Percentiles rank a stretch among this genome's conserved stretches.
Evolutionary conservation across 2,113 vertebrate genomes (phyloP).

Genomic region (Columba janthina): DNA sequence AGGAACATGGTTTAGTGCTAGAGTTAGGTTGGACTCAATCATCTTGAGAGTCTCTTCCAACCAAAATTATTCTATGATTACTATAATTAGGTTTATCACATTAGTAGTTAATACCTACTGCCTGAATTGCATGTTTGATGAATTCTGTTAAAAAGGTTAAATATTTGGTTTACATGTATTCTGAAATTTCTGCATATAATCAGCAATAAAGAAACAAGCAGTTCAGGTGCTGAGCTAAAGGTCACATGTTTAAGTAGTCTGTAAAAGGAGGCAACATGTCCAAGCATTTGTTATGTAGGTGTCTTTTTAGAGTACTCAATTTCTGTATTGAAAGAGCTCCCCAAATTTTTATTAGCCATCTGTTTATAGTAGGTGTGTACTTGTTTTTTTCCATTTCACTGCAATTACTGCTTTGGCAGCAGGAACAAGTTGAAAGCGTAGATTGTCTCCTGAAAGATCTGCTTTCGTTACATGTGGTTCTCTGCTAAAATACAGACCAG

Average conservation of each 20-base stretch:
- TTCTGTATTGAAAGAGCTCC: constrained; percentile 14
- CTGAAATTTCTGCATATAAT: neutral
- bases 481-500: neutral
- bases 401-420: constrained; percentile 28
- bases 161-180: neutral
- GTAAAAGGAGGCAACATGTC: neutral
- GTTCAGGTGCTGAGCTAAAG: neutral
- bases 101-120: neutral
- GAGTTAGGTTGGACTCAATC: no score
- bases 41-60: no score
- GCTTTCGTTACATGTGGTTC: neutral
- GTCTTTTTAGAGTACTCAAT: constrained; percentile 14
- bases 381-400: neutral
- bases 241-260: neutral
- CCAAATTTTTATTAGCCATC: constrained; percentile 61
- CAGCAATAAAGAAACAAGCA: neutral
- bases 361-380: constrained; percentile 44
- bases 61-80: neutral
- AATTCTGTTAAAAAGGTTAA: neutral
- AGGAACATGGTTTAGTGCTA: no score
- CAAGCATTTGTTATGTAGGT: constrained; percentile 47
- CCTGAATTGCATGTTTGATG: neutral
- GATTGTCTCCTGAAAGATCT: neutral
- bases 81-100: neutral
- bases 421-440: neutral